Percentiles rank a stretch among this genome's conserved stretches.
These are phyloP conservation scores for Halcyon malimbica DNA, from an alignment of 2,113 vertebrate genomes.

Conservation along the genomic window DNA sequence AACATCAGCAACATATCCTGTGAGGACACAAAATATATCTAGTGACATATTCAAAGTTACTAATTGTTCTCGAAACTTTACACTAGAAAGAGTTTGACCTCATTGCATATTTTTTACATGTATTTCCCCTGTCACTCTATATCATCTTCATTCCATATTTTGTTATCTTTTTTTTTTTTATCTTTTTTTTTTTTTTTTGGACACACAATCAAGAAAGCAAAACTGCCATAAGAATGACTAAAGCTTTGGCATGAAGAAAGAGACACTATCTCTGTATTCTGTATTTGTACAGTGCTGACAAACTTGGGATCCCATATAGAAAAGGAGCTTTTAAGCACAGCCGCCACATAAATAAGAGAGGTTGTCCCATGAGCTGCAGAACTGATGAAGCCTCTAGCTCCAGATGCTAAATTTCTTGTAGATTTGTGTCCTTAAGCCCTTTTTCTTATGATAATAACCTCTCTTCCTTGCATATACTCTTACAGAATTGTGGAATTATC, in stretches of 20 bases:
- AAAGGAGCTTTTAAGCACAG: not conserved
- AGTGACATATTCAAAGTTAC: not conserved
- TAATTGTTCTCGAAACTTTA: not conserved
- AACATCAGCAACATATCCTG: not conserved
- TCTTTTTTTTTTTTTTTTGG: not conserved
- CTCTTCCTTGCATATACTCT: not conserved
- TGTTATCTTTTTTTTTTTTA: not conserved
- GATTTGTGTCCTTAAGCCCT: not conserved
- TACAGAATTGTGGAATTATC: not conserved
- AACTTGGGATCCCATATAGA: not conserved
- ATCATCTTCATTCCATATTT: not conserved
- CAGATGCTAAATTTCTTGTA: not conserved
- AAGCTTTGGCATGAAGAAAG: not conserved
- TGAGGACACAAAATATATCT: not conserved
- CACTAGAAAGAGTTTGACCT: not conserved
- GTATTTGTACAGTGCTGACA: not conserved
- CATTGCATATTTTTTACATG: not conserved
- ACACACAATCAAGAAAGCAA: not conserved
- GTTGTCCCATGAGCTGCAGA: not conserved
- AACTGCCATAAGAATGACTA: not conserved
- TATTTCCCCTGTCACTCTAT: not conserved
- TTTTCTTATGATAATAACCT: not conserved
- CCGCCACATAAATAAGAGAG: not conserved
- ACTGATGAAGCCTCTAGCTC: not conserved
- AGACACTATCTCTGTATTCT: not conserved